Evolutionary conservation across 2,113 vertebrate species (phyloP), one percentile per base, ranked within the genome.

Genomic region (Ornithorhynchus anatinus): DNA sequence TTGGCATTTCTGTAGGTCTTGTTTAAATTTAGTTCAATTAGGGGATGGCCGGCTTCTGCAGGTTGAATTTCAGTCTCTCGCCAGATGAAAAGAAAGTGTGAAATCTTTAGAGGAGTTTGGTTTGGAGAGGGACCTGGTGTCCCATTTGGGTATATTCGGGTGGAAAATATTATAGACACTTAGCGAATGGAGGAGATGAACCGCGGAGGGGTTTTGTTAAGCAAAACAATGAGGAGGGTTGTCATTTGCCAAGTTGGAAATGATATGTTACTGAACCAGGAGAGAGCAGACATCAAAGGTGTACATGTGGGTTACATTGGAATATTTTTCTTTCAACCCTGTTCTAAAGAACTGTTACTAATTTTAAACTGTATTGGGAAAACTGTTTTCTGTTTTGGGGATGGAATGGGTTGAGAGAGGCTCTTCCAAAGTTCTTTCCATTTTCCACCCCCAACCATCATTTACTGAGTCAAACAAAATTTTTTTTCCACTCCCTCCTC

Each of bases 281-380:
- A 74, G n/a, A n/a, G 88, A 85, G 81, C 54, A 85, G 70, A 84
- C 81, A 88, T 89, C 84, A 91, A 88, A 91, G 66, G 57, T 86
- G 65, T 81, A 84, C 84, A 88, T 87, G 73, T 89, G 87, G 87
- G 50, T 87, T 89, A 73, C 57, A 86, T 92, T 90, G 85, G 68
- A 76, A 61, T 89, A 68, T 80, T 27, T 82, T 82, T 87, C 50
- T 79, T 81, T 79, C 66, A 78, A 60, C 81, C 73, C 72, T 83
- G 40, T 75, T 69, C 66, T 77, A 80, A 83, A 79, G 79, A 90
- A 74, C 84, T 88, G 82, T 81, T 89, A 89, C 73, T 89, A 87
- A 90, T 92, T 90, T 91, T 89, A 78, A 87, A 75, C 72, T 64
- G 31, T 51, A 81, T 59, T 78, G 70, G 52, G 84, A 81, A 77